A percentile compares a stretch with the other conserved stretches of the same genome.
These are phyloP conservation scores for Tiliacea aurago DNA, from an alignment of 2,888 invertebrate genomes.

Conservation along the genomic window DNA sequence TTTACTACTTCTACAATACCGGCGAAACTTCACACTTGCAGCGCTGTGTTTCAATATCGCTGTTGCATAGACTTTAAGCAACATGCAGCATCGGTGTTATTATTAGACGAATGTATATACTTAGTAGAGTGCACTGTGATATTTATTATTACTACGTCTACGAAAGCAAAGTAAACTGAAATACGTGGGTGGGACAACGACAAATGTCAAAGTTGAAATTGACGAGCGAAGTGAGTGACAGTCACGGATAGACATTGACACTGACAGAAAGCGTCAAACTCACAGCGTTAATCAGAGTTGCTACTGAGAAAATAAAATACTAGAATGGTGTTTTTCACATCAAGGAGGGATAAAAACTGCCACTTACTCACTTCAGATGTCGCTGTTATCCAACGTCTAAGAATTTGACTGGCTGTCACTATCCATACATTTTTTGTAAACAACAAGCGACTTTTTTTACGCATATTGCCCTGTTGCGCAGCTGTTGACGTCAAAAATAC, in stretches of 20 bases:
- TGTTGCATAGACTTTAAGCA: slow-evolving; percentile 59
- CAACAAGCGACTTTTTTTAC: too few species aligned
- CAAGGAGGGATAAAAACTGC: too few species aligned
- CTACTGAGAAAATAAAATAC: background rate
- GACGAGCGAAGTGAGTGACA: background rate
- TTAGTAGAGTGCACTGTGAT: background rate
- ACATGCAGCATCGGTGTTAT: slow-evolving; percentile 65
- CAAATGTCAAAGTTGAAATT: slow-evolving; percentile 20
- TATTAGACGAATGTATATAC: slow-evolving; percentile 43
- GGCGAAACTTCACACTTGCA: slow-evolving; percentile 36
- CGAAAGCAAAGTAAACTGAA: background rate
- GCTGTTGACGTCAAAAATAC: too few species aligned
- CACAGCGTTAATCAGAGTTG: background rate
- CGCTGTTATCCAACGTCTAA: too few species aligned
- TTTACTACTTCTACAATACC: slow-evolving; percentile 62
- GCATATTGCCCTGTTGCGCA: too few species aligned
- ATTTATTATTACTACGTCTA: background rate
- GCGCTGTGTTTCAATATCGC: slow-evolving; percentile 43
- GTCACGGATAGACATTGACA: background rate
- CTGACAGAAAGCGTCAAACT: background rate
- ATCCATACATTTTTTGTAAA: too few species aligned
- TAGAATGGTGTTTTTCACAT: background rate
- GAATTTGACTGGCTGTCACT: too few species aligned
- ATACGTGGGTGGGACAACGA: background rate
- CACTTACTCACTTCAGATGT: too few species aligned